Percentiles rank a stretch among this genome's conserved stretches.
Conservation (phyloP, 2,797 vertebrate species). For the Rousettus madagascariensis region DNA sequence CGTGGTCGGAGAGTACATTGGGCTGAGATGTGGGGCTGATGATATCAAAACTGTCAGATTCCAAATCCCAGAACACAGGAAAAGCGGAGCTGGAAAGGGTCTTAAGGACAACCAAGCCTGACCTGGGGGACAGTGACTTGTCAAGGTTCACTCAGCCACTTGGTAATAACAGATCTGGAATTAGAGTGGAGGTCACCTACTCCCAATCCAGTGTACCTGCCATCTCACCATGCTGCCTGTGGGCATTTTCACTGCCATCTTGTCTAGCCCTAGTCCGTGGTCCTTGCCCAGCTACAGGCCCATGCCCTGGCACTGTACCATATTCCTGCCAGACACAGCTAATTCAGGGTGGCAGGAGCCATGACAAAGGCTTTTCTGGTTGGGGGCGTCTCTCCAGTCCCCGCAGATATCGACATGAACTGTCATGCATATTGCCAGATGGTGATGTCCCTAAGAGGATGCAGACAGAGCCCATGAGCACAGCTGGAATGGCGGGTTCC, state of each 20-base stretch:
- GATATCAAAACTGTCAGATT: background rate
- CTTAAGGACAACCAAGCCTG: background rate
- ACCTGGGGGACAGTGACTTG: background rate
- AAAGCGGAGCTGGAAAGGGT: background rate
- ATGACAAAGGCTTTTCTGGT: background rate
- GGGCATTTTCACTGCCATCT: background rate
- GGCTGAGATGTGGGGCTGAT: background rate
- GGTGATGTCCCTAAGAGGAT: background rate
- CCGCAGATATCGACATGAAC: background rate
- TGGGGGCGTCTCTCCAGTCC: background rate
- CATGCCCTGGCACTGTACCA: background rate
- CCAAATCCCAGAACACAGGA: background rate
- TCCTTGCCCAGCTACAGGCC: background rate
- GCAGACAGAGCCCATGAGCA: background rate
- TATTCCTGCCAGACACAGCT: background rate
- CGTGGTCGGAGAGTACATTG: background rate
- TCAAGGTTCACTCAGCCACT: background rate
- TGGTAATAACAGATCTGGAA: background rate
- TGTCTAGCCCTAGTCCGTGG: background rate
- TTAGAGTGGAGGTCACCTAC: background rate
- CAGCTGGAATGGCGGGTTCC: background rate
- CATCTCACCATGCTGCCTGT: background rate
- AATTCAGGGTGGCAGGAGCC: background rate
- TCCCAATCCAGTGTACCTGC: background rate
- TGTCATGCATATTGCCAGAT: background rate